These are phyloP conservation scores for Dynastes grantii DNA, from an alignment of 2,888 invertebrate genomes.

Conservation along the genomic window DNA sequence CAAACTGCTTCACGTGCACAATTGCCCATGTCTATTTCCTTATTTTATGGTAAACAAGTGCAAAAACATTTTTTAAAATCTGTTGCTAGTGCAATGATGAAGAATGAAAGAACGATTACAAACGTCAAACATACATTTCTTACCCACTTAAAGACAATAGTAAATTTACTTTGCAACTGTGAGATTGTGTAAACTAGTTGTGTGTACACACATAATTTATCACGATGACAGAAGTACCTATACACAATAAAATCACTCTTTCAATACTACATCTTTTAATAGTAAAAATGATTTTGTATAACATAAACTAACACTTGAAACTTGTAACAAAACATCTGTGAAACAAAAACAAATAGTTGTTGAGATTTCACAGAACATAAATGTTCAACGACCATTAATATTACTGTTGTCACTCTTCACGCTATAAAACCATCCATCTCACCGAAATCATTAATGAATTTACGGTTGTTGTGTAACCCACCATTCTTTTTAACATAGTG, in stretches of 20 bases:
- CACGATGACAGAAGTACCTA: not conserved
- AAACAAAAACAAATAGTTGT: constrained; percentile 33
- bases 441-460: constrained; percentile 37
- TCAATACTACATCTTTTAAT: constrained; percentile 7
- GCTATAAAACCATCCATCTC: constrained; percentile 38
- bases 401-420: constrained; percentile 31
- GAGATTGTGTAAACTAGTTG: too few species aligned
- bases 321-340: constrained; percentile 23
- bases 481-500: constrained; percentile 25
- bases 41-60: too few species aligned
- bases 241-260: not conserved
- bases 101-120: too few species aligned
- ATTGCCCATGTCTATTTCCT: too few species aligned
- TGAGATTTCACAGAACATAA: constrained; percentile 26
- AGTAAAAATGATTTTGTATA: constrained; percentile 8
- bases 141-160: too few species aligned
- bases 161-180: too few species aligned
- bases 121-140: too few species aligned
- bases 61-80: too few species aligned
- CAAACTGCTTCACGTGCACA: too few species aligned
- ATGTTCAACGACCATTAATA: constrained; percentile 35
- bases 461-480: constrained; percentile 29
- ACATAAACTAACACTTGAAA: constrained; percentile 10
- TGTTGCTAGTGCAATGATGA: too few species aligned
- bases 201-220: constrained; percentile 3